phyloP scores from a whole-genome alignment of 2,888 invertebrate genomes.

The Emmelina monodactyla region DNA sequence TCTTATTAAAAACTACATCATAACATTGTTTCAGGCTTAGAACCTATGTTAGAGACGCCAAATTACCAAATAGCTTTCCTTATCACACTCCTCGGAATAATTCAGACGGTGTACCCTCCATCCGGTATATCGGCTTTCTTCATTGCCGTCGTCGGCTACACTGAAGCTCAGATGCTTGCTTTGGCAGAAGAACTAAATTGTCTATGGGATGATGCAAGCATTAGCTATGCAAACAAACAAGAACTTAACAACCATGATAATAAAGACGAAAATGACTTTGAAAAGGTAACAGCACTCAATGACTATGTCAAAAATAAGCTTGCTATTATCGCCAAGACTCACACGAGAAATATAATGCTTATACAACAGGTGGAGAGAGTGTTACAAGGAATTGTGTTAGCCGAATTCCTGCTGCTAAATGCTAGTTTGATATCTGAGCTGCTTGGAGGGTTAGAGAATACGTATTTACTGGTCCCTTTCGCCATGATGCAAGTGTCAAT shows the following conservation, averaged over 20 bases:
- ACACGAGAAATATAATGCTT: slow-evolving; percentile 23
- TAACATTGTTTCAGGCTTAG: slow-evolving; percentile 7
- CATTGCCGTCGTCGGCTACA: slow-evolving; percentile 16
- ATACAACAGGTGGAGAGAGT: slow-evolving; percentile 23
- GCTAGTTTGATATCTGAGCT: slow-evolving; percentile 30
- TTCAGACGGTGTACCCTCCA: neutral
- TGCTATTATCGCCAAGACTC: slow-evolving; percentile 22
- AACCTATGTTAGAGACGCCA: slow-evolving; percentile 9
- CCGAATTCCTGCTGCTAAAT: slow-evolving; percentile 28
- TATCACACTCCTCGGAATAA: too few species aligned
- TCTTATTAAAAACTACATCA: too few species aligned
- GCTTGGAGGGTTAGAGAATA: slow-evolving; percentile 36
- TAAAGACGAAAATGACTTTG: neutral
- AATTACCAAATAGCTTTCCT: slow-evolving; percentile 8
- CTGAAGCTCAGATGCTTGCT: slow-evolving; percentile 16
- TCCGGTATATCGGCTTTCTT: slow-evolving; percentile 12
- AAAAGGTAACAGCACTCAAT: slow-evolving; percentile 21
- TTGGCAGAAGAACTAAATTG: slow-evolving; percentile 12
- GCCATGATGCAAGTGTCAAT: slow-evolving; percentile 28
- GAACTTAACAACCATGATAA: neutral
- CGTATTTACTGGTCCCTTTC: slow-evolving; percentile 29
- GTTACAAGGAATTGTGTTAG: slow-evolving; percentile 27
- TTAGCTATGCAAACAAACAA: too few species aligned
- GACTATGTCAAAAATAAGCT: slow-evolving; percentile 23
- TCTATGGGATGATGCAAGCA: slow-evolving; percentile 8